A percentile compares a stretch with the other conserved stretches of the same genome.
Conservation (phyloP, 1,140 invertebrate species). For the Drosophila lacteicornis region DNA sequence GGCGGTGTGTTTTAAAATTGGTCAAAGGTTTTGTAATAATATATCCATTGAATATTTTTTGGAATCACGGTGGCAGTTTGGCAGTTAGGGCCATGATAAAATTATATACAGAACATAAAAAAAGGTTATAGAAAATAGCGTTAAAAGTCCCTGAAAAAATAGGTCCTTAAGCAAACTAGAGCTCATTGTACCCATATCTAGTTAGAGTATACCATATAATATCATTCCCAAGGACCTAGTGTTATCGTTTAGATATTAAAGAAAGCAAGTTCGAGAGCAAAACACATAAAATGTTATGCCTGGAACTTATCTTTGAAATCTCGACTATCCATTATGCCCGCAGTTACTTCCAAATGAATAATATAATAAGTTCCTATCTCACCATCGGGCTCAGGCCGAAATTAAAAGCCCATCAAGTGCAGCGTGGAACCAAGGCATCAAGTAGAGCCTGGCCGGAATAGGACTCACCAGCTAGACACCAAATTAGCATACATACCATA, state of each 20-base stretch:
- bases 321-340: neutral
- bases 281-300: neutral
- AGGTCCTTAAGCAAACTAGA: too few species aligned
- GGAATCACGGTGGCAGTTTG: too few species aligned
- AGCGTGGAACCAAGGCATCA: slow-evolving; percentile 34
- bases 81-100: too few species aligned
- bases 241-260: neutral
- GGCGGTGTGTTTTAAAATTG: too few species aligned
- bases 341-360: slow-evolving; percentile 33
- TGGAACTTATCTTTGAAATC: neutral
- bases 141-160: too few species aligned
- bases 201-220: neutral
- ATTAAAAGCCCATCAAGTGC: slow-evolving; percentile 69
- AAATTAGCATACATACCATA: slow-evolving; percentile 83
- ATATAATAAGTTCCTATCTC: neutral
- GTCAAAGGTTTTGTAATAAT: too few species aligned
- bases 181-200: too few species aligned
- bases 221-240: neutral
- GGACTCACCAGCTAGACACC: slow-evolving; percentile 52
- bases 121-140: too few species aligned
- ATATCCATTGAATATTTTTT: too few species aligned
- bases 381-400: slow-evolving; percentile 46
- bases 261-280: neutral
- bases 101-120: too few species aligned
- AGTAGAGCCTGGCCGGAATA: neutral